Base-by-base conservation (phyloP, 1,140 invertebrate genomes). In the Megalopta genalis region DNA sequence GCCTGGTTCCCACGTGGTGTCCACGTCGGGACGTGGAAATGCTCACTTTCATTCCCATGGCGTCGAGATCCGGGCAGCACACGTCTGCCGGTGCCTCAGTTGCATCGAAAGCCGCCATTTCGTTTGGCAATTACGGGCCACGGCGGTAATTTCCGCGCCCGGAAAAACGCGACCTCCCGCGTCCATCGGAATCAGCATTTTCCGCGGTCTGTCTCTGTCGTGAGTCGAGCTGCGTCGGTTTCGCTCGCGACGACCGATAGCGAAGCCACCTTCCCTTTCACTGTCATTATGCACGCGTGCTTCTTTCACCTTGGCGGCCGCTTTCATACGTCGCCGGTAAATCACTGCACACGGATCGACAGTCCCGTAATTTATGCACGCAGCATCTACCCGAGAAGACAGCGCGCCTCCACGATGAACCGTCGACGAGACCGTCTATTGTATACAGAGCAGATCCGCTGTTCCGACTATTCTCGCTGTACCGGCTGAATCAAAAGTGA, bases 231-330 rank as follows among this genome's bases (percentile, higher is more conserved):
- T 64, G 23, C 77, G 73, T 72, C 9, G 54, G 54, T 57, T 80
- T 80, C 67, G 65, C 57, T 71, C 46, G 16, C 21, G 57, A 49
- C 21, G 62, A 49, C 62, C 77, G 75, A 83, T 60, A 66, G 70
- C 69, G 77, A 75, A 83, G 77, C 64, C 73, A 68, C 74, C 52
- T 27, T 83, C 88, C 86, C 88, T 90, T 91, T 91, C 89, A 90
- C 88, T 86, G 74, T 87, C 81, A 87, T 82, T 83, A 84, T 77
- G 72, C 70, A 68, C 78, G n/a, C 75, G 66, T 54, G 71, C 57
- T 73, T 89, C 81, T 89, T 86, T 88, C 85, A 84, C 82, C 86
- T 82, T 83, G 77, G 62, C 49, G 73, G 64, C 80, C 67, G 70
- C 89, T 90, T 90, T 90, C 87, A 73, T 88, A 69, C 68, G 66